Percentiles rank a stretch among this genome's conserved stretches.
These are phyloP conservation scores for Mellivora capensis DNA, from an alignment of 2,113 vertebrate species.

Conservation along the genomic window DNA sequence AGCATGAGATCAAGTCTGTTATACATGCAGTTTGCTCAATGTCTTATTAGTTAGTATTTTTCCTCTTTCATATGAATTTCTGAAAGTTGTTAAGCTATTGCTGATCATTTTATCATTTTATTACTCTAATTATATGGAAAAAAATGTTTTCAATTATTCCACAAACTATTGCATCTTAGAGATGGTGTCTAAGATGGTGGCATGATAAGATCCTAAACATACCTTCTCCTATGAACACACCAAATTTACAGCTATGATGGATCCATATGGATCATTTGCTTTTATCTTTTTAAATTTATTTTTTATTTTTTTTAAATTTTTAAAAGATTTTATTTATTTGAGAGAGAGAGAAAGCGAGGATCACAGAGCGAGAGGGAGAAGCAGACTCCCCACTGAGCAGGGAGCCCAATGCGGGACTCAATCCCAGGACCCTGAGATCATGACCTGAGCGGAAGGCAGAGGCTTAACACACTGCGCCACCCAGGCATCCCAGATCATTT, in stretches of 20 bases:
- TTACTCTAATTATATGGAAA: not conserved
- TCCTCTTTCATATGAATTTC: not conserved
- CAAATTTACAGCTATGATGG: not conserved
- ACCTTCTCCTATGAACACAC: not conserved
- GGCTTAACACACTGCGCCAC: too few relatives aligned
- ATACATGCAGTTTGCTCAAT: not conserved
- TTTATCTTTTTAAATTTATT: too few relatives aligned
- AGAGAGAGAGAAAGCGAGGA: too few relatives aligned
- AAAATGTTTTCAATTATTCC: not conserved
- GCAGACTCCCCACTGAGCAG: too few relatives aligned
- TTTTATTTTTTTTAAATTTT: too few relatives aligned
- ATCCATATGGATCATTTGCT: not conserved
- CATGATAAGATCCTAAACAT: not conserved
- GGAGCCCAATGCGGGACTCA: too few relatives aligned
- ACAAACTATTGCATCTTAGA: not conserved
- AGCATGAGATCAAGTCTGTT: not conserved
- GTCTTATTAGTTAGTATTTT: not conserved
- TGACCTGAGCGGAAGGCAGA: too few relatives aligned
- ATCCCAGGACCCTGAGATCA: too few relatives aligned
- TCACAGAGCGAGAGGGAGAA: too few relatives aligned
- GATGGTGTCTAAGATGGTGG: not conserved
- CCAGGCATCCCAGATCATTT: too few relatives aligned
- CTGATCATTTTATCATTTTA: not conserved
- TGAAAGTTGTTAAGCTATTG: not conserved
- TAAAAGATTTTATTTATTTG: too few relatives aligned